phyloP scores from a whole-genome alignment of 2,113 vertebrate species.

The Cavia aperea region DNA sequence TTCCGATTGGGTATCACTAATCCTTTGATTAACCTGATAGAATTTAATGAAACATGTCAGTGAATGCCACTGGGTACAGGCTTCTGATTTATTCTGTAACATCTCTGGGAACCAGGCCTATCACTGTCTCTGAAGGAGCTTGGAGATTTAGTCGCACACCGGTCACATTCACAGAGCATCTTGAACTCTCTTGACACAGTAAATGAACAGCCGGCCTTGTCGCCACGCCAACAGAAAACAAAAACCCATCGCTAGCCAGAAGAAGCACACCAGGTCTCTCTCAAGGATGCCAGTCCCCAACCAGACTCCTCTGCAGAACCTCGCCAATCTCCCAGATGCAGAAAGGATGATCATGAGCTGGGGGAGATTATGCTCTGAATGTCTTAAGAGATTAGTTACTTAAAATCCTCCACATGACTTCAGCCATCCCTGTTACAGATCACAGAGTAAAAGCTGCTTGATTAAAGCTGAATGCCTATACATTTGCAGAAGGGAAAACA shows the following conservation, averaged over 20 bases:
- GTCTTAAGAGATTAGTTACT: slow-evolving; percentile 68
- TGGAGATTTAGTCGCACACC: slow-evolving; percentile 4
- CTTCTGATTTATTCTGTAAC: background rate
- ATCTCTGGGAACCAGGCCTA: background rate
- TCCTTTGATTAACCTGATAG: background rate
- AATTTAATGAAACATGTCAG: background rate
- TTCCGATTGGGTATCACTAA: background rate
- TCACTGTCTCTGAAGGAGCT: background rate
- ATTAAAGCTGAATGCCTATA: slow-evolving; percentile 55
- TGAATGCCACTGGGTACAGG: background rate
- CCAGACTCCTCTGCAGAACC: slow-evolving; percentile 7
- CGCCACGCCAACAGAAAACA: slow-evolving; percentile 4
- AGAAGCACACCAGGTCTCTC: background rate
- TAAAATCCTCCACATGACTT: slow-evolving; percentile 66
- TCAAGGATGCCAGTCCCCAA: background rate
- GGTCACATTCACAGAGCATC: background rate
- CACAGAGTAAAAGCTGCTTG: slow-evolving; percentile 58
- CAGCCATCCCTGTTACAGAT: slow-evolving; percentile 44
- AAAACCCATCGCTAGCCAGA: slow-evolving; percentile 21
- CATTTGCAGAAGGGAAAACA: slow-evolving; percentile 45
- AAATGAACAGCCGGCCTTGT: slow-evolving; percentile 33
- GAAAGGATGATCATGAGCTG: slow-evolving; percentile 33
- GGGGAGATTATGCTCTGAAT: slow-evolving; percentile 52
- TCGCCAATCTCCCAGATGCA: slow-evolving; percentile 42
- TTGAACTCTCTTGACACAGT: slow-evolving; percentile 22